Evolutionary conservation across 2,888 invertebrate species (phyloP), one percentile per base, ranked within the genome.

Genomic region (Pollenia griseotomentosa): DNA sequence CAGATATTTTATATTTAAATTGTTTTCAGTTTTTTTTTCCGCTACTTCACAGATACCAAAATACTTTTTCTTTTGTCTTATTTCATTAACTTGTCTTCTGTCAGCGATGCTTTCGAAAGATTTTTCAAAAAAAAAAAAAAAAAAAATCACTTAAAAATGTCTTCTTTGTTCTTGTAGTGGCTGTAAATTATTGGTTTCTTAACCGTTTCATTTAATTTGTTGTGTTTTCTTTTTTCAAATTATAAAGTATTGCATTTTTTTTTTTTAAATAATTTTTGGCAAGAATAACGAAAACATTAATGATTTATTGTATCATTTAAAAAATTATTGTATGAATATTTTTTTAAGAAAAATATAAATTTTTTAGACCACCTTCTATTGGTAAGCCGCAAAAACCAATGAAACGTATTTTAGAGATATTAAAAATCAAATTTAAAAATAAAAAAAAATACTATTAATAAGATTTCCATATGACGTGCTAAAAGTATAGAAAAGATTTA

Each of bases 341-440:
- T 53, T 23, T 65, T 16, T 12, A 2, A 44, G 63, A 53, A 44
- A 33, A 33, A 33, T 33, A 42, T 10, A 63, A 51, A 14, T 19
- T 16, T 66, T 23, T 46, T 65, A 12, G 46, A 68, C 11, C 68
- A 51, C 12, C 61, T 59, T 74, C 78, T 86, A 63, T 66, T 78
- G 82, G 86, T 66, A 44, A 82, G 78, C 86, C 86, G 68, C 86
- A 86, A 82, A 74, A 55, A 57, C 61, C 73, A 74, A 82, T 48
- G 59, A 61, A 82, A 74, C 61, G 59, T 75, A 23, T 68, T 74
- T 68, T 42, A 40, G 68, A 48, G 12, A 46, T 48, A 12, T 78
- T 46, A 78, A 78, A 66, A 57, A 42, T 53, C 9, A 33, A 63
- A 40, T 10, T 48, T 68, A 55, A 12, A 51, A n/a, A n/a, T 46